Percentiles rank a stretch among this genome's conserved stretches.
These are phyloP conservation scores for Pseudorhombus dupliciocellatus DNA, from an alignment of 2,113 vertebrate species.

Conservation along the genomic window DNA sequence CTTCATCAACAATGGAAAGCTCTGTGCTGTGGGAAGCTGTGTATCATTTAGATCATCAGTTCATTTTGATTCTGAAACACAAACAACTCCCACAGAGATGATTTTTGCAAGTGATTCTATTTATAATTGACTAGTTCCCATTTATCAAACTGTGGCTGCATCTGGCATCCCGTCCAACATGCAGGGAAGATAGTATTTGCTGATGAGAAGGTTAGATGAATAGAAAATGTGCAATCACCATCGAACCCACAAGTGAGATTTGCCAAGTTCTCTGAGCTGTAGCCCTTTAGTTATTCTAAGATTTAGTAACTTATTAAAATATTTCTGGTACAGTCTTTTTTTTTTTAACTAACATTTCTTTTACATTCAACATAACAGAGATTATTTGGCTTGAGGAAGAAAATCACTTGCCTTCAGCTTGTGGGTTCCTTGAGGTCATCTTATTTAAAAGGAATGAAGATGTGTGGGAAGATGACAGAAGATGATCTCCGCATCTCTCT, in stretches of 20 bases:
- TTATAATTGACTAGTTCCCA: neutral
- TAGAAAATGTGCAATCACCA: neutral
- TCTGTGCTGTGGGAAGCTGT: too few relatives aligned
- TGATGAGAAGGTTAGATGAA: neutral
- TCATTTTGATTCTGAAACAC: too few relatives aligned
- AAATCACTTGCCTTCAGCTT: slow-evolving; percentile 41
- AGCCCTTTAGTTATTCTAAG: neutral
- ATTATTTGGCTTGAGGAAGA: neutral
- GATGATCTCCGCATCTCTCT: neutral
- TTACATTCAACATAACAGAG: neutral
- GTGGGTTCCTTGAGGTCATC: neutral
- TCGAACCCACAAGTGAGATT: neutral
- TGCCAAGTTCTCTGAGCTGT: too few relatives aligned
- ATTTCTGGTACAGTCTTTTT: too few relatives aligned
- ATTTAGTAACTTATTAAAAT: too few relatives aligned
- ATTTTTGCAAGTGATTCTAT: neutral
- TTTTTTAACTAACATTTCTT: slow-evolving; percentile 6
- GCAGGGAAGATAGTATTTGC: neutral
- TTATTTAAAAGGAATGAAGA: neutral
- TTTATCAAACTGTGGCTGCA: slow-evolving; percentile 7
- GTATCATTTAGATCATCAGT: too few relatives aligned
- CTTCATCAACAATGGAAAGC: too few relatives aligned
- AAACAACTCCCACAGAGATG: too few relatives aligned
- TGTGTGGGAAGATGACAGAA: neutral
- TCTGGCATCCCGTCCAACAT: neutral